Conservation (phyloP, 2,888 invertebrate species). For the Microchrysa polita region DNA sequence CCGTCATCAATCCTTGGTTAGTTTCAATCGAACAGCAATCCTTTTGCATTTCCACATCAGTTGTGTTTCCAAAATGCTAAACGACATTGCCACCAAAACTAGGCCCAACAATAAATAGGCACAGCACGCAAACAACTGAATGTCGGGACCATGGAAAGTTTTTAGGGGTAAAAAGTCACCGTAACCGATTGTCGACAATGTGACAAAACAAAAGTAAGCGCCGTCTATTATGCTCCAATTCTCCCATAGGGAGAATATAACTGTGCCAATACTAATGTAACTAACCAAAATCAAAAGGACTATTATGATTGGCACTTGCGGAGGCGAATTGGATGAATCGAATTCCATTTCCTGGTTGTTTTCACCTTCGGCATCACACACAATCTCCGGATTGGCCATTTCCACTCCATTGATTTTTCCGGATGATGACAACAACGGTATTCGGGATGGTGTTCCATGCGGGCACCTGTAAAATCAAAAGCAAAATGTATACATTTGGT, state of each 20-base stretch:
- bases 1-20: slow-evolving; percentile 68
- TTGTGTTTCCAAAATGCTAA: slow-evolving; percentile 84
- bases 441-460: slow-evolving; percentile 80
- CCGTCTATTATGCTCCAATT: slow-evolving; percentile 84
- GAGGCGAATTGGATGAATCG: slow-evolving; percentile 37
- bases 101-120: slow-evolving; percentile 81
- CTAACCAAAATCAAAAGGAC: slow-evolving; percentile 75
- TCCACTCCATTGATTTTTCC: slow-evolving; percentile 45
- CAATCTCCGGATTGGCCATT: slow-evolving; percentile 40
- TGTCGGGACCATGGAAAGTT: slow-evolving; percentile 64
- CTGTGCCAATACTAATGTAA: slow-evolving; percentile 81
- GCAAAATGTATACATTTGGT: slow-evolving; percentile 1
- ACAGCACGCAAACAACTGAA: slow-evolving; percentile 82
- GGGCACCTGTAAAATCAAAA: slow-evolving; percentile 60
- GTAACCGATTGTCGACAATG: slow-evolving; percentile 83
- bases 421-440: slow-evolving; percentile 70
- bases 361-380: slow-evolving; percentile 49
- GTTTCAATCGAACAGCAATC: slow-evolving; percentile 75
- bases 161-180: slow-evolving; percentile 76
- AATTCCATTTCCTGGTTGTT: slow-evolving; percentile 45
- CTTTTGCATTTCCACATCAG: slow-evolving; percentile 78
- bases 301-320: slow-evolving; percentile 70
- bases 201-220: slow-evolving; percentile 86
- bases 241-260: slow-evolving; percentile 81
- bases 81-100: slow-evolving; percentile 85